Base-by-base conservation (phyloP, 2,888 invertebrate species). In the Drosophila peninsularis region DNA sequence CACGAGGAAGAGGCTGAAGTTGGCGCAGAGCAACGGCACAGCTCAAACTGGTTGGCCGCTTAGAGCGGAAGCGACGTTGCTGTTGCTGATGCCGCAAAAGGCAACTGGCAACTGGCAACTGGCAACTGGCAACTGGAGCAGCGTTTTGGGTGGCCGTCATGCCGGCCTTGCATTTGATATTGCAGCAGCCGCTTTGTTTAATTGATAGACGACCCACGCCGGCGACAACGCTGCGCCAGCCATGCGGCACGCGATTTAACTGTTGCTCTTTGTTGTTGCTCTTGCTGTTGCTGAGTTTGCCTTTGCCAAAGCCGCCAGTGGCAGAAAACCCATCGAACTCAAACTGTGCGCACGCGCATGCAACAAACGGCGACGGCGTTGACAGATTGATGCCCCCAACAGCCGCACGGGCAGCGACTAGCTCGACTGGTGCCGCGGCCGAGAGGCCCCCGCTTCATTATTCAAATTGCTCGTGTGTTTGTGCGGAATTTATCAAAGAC, bases 271-370 rank as follows among this genome's bases (percentile, higher is more conserved):
- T 70, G 66, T 62, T 62, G 55, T 68, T 37, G 42, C 27, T 64
- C 58, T 42, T 49, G 61, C 30, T 62, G 53, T 41, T 47, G 62
- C 27, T 62, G 55, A 52, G 44, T 79, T 66, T 64, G 71, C 75
- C 76, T 80, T 74, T 74, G 60, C 62, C 68, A 68, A 69, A 69
- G 77, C 82, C 82, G 75, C 71, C 90, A 87, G 90, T 90, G 89
- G 90, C 91, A 90, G 73, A 86, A 89, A 87, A 79, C 90, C 86
- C 89, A 90, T 90, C 88, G 90, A 90, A 83, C 90, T 88, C 90
- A 88, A 90, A 90, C 88, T 82, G 90, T 89, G 90, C 83, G 88
- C 88, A 86, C 82, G 82, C 81, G 89, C 90, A 89, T 88, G 88
- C 86, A 83, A 86, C 73, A 80, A 78, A 75, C 78, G 85, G 85